Conservation (phyloP, 2,888 invertebrate genomes). For the Drosophila colorata region DNA sequence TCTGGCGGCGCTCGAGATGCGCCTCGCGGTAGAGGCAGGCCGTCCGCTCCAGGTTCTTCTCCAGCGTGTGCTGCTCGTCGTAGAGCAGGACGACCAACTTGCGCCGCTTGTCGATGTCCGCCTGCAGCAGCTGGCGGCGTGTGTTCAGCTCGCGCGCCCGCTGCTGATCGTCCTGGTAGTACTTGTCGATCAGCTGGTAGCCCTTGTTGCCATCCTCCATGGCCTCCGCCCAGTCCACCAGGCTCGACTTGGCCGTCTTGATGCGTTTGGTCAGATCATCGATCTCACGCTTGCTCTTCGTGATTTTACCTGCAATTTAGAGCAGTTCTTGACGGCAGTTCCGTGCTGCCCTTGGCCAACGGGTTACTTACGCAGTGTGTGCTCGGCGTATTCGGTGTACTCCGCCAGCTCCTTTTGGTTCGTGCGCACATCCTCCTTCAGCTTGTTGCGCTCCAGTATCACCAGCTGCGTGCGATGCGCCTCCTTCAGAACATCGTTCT, state of each 20-base stretch:
- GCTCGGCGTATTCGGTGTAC: conserved; percentile 70
- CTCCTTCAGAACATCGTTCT: conserved; percentile 88
- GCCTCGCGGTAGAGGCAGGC: conserved; percentile 86
- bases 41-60: conserved; percentile 86
- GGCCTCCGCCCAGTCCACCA: conserved; percentile 90
- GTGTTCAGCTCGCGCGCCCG: conserved; percentile 88
- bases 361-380: conserved; percentile 77
- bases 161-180: conserved; percentile 89
- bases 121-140: conserved; percentile 86
- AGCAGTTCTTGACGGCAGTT: not conserved
- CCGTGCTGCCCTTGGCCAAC: too few relatives aligned
- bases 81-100: conserved; percentile 85
- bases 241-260: conserved; percentile 87
- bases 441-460: conserved; percentile 84
- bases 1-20: conserved; percentile 88
- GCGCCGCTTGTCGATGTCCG: conserved; percentile 85
- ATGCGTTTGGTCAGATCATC: conserved; percentile 89
- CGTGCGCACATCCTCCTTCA: conserved; percentile 76
- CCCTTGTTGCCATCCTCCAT: conserved; percentile 89
- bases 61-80: conserved; percentile 86
- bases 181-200: conserved; percentile 90
- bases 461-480: conserved; percentile 86
- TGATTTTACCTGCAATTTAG: conserved; percentile 85
- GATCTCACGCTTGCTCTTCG: conserved; percentile 87
- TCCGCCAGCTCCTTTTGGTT: conserved; percentile 75